Percentiles rank a stretch among this genome's conserved stretches.
These are phyloP conservation scores for Trinorchestia longiramus DNA, from an alignment of 1,140 invertebrate species.

Conservation along the genomic window DNA sequence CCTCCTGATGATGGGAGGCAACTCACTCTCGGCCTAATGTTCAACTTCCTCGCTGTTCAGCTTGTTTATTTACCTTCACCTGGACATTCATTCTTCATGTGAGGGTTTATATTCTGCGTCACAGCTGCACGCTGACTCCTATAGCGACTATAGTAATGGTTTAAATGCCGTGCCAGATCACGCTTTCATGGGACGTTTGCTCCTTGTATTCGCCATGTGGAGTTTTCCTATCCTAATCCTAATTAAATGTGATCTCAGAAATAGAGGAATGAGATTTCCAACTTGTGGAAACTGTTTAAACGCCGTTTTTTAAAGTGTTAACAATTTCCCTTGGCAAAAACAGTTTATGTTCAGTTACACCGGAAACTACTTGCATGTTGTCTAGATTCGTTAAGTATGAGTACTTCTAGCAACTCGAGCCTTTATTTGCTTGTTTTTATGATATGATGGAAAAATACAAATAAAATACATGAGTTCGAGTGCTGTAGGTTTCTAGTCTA, in stretches of 20 bases:
- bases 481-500: too few relatives aligned
- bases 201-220: not conserved
- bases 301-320: not conserved
- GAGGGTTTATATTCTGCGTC: not conserved
- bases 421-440: too few relatives aligned
- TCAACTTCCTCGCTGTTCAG: not conserved
- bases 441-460: too few relatives aligned
- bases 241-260: not conserved
- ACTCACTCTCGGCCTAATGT: not conserved
- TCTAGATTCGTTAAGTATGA: too few relatives aligned
- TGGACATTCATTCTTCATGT: not conserved
- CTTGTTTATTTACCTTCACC: not conserved
- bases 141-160: too few relatives aligned
- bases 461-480: too few relatives aligned
- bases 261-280: not conserved
- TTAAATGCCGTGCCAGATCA: too few relatives aligned
- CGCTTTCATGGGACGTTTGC: too few relatives aligned
- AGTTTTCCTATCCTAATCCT: not conserved
- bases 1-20: not conserved
- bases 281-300: not conserved
- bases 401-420: too few relatives aligned
- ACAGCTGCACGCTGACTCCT: too few relatives aligned
- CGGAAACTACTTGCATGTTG: too few relatives aligned
- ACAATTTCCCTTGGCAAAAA: not conserved
- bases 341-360: too few relatives aligned